Evolutionary conservation across 2,113 vertebrate genomes (phyloP).

Genomic region (Macheiramphus alcinus): DNA sequence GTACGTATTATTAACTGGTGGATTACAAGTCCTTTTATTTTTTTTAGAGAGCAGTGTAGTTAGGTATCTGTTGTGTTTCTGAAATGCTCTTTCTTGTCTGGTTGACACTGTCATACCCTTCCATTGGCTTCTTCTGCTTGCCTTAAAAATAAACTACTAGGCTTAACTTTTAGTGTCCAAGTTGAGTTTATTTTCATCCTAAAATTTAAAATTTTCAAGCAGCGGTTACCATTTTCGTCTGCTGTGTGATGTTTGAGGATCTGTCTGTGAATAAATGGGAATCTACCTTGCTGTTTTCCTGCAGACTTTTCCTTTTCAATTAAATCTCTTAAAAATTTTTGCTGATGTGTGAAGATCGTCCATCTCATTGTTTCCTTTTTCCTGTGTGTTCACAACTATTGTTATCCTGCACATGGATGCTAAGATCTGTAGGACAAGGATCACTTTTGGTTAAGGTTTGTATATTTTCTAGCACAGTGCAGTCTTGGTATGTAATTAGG

Average conservation of each 20-base stretch:
- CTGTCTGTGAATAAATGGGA: not conserved
- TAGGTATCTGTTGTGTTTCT: not conserved
- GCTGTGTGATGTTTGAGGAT: not conserved
- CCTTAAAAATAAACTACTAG: not conserved
- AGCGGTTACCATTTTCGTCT: not conserved
- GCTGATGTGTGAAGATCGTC: not conserved
- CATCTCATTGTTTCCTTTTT: not conserved
- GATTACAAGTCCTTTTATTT: not conserved
- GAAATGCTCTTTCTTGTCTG: not conserved
- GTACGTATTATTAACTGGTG: not conserved
- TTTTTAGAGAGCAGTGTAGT: not conserved
- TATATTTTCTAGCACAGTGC: not conserved
- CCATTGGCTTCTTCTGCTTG: not conserved
- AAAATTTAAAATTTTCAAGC: not conserved
- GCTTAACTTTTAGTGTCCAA: not conserved
- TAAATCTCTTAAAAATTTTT: not conserved
- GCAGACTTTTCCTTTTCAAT: not conserved
- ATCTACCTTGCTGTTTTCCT: not conserved
- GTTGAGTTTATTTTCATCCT: not conserved
- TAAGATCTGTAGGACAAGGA: not conserved
- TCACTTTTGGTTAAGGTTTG: not conserved
- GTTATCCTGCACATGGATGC: not conserved
- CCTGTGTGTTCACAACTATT: not conserved
- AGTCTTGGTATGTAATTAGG: not conserved
- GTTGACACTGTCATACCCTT: not conserved